These are phyloP conservation scores for Zhuqinia jingwanae DNA, from an alignment of 2,888 invertebrate species.

Conservation along the genomic window DNA sequence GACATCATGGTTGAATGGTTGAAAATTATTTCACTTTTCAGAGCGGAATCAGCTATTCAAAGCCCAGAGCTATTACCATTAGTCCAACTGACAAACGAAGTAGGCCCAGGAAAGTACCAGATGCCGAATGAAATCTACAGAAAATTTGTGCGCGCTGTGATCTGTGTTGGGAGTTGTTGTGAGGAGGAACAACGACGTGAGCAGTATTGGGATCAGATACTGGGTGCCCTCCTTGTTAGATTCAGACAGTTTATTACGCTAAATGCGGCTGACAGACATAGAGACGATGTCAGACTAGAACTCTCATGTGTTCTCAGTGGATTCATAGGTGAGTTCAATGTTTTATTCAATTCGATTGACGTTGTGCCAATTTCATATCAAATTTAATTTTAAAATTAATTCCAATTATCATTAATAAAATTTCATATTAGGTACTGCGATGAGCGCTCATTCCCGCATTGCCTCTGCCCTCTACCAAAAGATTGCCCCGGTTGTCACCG, in stretches of 20 bases:
- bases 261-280: slow-evolving; percentile 80
- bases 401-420: too few relatives aligned
- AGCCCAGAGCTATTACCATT: slow-evolving; percentile 81
- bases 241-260: slow-evolving; percentile 83
- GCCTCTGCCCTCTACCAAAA: slow-evolving; percentile 84
- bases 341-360: too few relatives aligned
- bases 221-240: slow-evolving; percentile 83
- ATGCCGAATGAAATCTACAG: slow-evolving; percentile 85
- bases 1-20: too few relatives aligned
- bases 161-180: slow-evolving; percentile 85
- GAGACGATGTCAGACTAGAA: slow-evolving; percentile 86
- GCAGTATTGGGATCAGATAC: slow-evolving; percentile 81
- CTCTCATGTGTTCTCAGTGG: slow-evolving; percentile 89
- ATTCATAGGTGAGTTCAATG: slow-evolving; percentile 83
- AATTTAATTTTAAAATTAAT: too few relatives aligned
- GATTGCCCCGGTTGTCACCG: slow-evolving; percentile 74
- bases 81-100: slow-evolving; percentile 79
- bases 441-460: slow-evolving; percentile 84
- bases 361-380: too few relatives aligned
- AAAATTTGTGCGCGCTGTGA: slow-evolving; percentile 88
- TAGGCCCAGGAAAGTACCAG: slow-evolving; percentile 81
- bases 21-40: slow-evolving; percentile 77
- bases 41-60: slow-evolving; percentile 81
- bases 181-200: slow-evolving; percentile 80
- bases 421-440: slow-evolving; percentile 83